Evolutionary conservation across 2,888 invertebrate species (phyloP), one percentile per base, ranked within the genome.

Genomic region (Itoplectis maculator): DNA sequence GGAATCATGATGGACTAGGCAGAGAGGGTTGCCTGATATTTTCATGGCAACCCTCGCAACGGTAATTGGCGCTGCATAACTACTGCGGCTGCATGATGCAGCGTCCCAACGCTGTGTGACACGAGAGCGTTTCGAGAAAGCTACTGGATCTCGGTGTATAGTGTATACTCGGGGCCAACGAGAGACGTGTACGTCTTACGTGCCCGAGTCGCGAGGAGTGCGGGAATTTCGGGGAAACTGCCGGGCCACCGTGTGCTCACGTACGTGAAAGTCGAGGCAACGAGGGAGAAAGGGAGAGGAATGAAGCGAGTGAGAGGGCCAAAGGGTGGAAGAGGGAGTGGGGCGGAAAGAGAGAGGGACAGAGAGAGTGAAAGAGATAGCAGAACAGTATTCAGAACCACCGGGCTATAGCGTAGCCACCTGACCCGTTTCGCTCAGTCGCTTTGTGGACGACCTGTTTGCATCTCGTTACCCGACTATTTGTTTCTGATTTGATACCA

Each of bases 401-500:
- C 61, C 45, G 42, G n/a, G 51, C 47, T 76, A 69, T 47, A 56
- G n/a, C 40, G 56, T 54, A 29, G 56, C 66, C 66, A 54, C 73
- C 61, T 49, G 54, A 83, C 66, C 72, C 68, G 45, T 79, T 77
- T 79, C 23, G 74, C 65, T 51, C 59, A 65, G 76, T 77, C 79
- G 81, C 77, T 76, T 73, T 75, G 81, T 83, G 79, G 81, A 84
- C 85, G 82, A 82, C 81, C 85, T 91, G 90, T 92, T 92, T 92
- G 91, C 90, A 91, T 91, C 90, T 92, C 91, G 90, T 92, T 92
- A 92, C 88, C 84, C 85, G 85, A 84, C 85, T 91, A 91, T 92
- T 92, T 92, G 91, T 91, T 91, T 92, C 88, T 90, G 89, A 91
- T 91, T 91, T 90, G 88, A 90, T 91, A 88, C 87, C 88, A 86